Conservation (phyloP, 2,797 vertebrate genomes). For the Helarctos malayanus region DNA sequence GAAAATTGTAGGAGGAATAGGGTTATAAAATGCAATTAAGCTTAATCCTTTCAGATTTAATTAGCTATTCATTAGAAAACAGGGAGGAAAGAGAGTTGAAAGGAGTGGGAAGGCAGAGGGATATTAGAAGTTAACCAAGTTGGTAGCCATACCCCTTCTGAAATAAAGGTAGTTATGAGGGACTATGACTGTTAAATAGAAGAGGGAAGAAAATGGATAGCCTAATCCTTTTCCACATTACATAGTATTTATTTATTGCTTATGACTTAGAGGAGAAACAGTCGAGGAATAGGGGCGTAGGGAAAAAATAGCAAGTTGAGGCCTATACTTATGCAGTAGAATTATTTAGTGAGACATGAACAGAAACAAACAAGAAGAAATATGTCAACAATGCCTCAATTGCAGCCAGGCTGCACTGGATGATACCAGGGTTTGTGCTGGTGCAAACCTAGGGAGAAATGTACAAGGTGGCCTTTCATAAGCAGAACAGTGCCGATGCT, state of each 20-base stretch:
- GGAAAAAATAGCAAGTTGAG: not conserved
- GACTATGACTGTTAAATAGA: not conserved
- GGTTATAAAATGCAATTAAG: slow-evolving; percentile 48
- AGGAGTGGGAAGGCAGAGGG: not conserved
- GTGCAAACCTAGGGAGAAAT: not conserved
- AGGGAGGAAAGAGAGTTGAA: not conserved
- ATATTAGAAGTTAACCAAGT: slow-evolving; percentile 20
- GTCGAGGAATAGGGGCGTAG: not conserved
- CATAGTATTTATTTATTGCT: not conserved
- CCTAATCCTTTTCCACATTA: not conserved
- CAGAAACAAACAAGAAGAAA: slow-evolving; percentile 14
- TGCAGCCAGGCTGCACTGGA: not conserved
- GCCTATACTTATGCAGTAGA: not conserved
- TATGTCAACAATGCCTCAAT: slow-evolving; percentile 37
- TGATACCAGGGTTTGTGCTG: slow-evolving; percentile 54
- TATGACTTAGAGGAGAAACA: not conserved
- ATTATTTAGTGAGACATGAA: slow-evolving; percentile 25
- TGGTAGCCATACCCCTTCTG: not conserved
- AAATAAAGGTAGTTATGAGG: slow-evolving; percentile 45
- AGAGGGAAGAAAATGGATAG: not conserved
- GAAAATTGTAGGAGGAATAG: slow-evolving; percentile 58
- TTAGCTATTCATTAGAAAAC: slow-evolving; percentile 69
- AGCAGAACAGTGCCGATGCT: not conserved
- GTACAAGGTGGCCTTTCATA: not conserved
- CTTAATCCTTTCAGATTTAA: slow-evolving; percentile 71